Conservation (phyloP, 2,113 vertebrate genomes). For the Antechinus flavipes region DNA sequence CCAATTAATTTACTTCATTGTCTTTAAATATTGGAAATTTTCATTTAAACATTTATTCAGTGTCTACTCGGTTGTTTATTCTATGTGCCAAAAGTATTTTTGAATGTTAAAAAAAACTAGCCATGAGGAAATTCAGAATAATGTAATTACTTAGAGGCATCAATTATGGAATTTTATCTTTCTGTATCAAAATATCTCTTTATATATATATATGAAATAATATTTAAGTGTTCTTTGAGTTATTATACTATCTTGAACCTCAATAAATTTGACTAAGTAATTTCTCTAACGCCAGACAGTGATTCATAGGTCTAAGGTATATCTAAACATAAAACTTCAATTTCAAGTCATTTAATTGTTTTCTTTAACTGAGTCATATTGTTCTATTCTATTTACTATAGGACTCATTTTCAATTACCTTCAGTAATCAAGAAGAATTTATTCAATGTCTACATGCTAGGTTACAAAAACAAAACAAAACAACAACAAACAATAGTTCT, state of each 20-base stretch:
- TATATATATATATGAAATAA: background rate
- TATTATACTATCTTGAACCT: background rate
- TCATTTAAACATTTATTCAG: background rate
- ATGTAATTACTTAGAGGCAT: background rate
- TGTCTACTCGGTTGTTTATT: background rate
- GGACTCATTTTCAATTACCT: background rate
- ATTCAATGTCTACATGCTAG: background rate
- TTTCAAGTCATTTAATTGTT: background rate
- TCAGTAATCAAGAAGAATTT: background rate
- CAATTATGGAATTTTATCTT: background rate
- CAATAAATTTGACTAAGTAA: background rate
- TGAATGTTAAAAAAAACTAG: background rate
- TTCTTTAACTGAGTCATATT: background rate
- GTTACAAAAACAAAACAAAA: background rate
- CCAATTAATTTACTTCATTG: background rate
- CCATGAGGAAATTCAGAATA: background rate
- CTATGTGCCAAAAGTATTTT: background rate
- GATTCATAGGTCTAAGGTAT: background rate
- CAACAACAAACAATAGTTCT: background rate
- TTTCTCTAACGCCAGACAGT: background rate
- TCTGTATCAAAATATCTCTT: background rate
- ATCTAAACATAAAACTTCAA: background rate
- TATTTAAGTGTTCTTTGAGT: background rate
- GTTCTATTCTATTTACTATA: background rate
- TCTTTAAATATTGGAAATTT: background rate